phyloP scores from a whole-genome alignment of 2,888 invertebrate species.

The Eulithis testata region DNA sequence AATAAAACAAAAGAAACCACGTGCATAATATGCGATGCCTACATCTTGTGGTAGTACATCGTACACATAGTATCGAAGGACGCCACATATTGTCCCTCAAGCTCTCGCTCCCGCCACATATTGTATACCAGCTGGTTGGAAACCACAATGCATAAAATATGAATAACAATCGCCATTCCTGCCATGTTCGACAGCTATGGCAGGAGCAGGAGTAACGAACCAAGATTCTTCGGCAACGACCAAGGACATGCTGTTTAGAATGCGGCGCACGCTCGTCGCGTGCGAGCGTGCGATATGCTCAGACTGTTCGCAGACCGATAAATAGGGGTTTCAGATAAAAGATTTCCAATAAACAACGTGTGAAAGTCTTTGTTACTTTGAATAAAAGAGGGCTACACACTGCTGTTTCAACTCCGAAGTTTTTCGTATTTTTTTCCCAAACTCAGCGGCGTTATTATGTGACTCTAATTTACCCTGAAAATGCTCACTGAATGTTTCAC shows the following conservation, averaged over 20 bases:
- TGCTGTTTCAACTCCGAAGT: no score
- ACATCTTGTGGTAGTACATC: background rate
- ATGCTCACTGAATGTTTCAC: no score
- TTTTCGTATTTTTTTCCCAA: no score
- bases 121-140: slow-evolving; percentile 1
- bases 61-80: background rate
- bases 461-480: no score
- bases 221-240: slow-evolving; percentile 46
- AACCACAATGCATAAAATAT: slow-evolving; percentile 21
- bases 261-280: slow-evolving; percentile 49
- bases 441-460: no score
- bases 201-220: slow-evolving; percentile 48
- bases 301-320: slow-evolving; percentile 30
- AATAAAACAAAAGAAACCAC: background rate
- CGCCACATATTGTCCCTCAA: background rate
- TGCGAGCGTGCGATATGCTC: slow-evolving; percentile 28
- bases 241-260: slow-evolving; percentile 50
- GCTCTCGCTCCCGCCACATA: no score
- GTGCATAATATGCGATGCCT: background rate
- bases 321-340: slow-evolving; percentile 23
- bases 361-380: slow-evolving; percentile 6
- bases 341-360: slow-evolving; percentile 20
- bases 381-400: background rate
- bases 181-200: slow-evolving; percentile 24
- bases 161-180: slow-evolving; percentile 26